Conservation (phyloP, 2,888 invertebrate genomes). For the Melinopterus prodromus region DNA sequence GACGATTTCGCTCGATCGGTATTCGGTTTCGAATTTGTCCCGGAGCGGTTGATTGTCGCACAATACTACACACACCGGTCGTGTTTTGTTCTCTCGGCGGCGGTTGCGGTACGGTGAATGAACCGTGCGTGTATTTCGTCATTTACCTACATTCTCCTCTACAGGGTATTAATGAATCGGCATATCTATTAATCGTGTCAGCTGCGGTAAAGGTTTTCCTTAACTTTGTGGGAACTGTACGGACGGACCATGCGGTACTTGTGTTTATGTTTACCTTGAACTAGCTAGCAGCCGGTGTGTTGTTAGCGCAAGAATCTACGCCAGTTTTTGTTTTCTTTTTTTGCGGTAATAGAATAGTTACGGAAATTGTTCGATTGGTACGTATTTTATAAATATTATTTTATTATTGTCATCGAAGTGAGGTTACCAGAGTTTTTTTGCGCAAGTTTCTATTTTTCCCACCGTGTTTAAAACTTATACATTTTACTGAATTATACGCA, state of each 20-base stretch:
- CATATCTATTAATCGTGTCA: not conserved
- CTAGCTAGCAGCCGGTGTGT: not conserved
- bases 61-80: not conserved
- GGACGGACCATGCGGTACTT: not conserved
- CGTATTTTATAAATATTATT: not conserved
- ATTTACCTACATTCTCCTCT: not conserved
- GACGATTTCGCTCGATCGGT: not conserved
- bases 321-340: not conserved
- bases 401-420: not conserved
- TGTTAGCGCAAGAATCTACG: not conserved
- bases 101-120: not conserved
- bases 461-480: too few relatives aligned
- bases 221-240: not conserved
- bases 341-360: not conserved
- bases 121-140: not conserved
- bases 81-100: not conserved
- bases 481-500: too few relatives aligned
- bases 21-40: not conserved
- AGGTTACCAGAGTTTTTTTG: not conserved
- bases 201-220: not conserved
- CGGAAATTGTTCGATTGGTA: not conserved
- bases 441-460: not conserved
- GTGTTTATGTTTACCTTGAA: not conserved
- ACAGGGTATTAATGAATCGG: not conserved
- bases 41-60: not conserved